Evolutionary conservation across 2,888 invertebrate species (phyloP).

Genomic region (Apocheima hispidaria): DNA sequence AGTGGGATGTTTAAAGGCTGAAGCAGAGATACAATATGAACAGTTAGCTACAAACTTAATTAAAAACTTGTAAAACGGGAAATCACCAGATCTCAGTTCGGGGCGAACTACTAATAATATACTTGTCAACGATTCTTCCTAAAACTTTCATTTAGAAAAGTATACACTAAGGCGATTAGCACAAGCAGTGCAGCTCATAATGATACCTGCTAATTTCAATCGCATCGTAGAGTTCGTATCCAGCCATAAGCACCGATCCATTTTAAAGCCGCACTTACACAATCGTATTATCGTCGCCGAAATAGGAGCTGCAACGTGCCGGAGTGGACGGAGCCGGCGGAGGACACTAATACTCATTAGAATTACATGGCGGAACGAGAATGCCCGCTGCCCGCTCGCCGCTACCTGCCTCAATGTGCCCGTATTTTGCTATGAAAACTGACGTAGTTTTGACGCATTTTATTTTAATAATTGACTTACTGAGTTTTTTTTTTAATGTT

Average conservation of each 20-base stretch:
- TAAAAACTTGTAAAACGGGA: too few species aligned
- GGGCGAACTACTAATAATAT: too few species aligned
- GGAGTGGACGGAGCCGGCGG: slow-evolving; percentile 64
- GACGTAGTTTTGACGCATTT: too few species aligned
- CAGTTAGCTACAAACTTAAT: too few species aligned
- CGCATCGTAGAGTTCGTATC: slow-evolving; percentile 38
- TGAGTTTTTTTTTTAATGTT: too few species aligned
- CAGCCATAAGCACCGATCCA: slow-evolving; percentile 47
- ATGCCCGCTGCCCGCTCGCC: slow-evolving; percentile 33
- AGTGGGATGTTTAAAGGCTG: too few species aligned
- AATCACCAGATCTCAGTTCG: too few species aligned
- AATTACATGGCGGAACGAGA: slow-evolving; percentile 82
- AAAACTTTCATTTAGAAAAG: slow-evolving; percentile 9
- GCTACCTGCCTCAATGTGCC: slow-evolving; percentile 24
- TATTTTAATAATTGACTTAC: too few species aligned
- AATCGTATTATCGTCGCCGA: slow-evolving; percentile 61
- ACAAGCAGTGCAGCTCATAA: slow-evolving; percentile 39
- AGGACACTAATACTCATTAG: slow-evolving; percentile 85
- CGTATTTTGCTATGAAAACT: too few species aligned
- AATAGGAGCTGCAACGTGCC: slow-evolving; percentile 58
- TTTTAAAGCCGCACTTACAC: slow-evolving; percentile 50
- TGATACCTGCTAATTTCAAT: slow-evolving; percentile 43
- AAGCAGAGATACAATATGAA: too few species aligned
- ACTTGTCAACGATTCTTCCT: not conserved
- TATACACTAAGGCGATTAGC: slow-evolving; percentile 35